Conservation (phyloP, 2,113 vertebrate genomes). For the Elaphurus davidianus region DNA sequence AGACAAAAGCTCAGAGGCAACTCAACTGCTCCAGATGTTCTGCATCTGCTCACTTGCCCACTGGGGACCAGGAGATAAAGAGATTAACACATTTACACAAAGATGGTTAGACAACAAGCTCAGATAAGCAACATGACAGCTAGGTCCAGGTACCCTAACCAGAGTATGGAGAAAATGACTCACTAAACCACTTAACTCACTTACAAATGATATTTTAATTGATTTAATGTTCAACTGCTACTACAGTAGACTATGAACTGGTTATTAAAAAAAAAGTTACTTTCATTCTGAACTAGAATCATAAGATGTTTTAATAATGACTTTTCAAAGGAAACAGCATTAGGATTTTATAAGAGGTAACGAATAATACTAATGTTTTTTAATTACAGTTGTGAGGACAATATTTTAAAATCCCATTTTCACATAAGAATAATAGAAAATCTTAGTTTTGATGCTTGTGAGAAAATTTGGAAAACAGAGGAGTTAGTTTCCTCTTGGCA, state of each 20-base stretch:
- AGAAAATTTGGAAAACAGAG: neutral
- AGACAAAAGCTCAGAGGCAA: constrained; percentile 44
- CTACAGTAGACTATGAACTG: neutral
- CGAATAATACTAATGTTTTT: neutral
- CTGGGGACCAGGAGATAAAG: constrained; percentile 57
- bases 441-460: neutral
- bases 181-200: neutral
- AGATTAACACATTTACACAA: constrained; percentile 59
- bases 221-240: neutral
- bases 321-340: neutral
- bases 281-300: constrained; percentile 37
- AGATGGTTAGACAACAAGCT: constrained; percentile 49
- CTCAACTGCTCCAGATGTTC: constrained; percentile 62
- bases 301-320: constrained; percentile 36
- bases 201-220: neutral
- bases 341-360: neutral
- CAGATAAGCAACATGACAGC: constrained; percentile 34
- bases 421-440: neutral
- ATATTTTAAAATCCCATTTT: neutral
- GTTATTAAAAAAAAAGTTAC: neutral
- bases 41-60: constrained; percentile 71
- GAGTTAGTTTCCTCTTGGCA: neutral
- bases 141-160: neutral
- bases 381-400: neutral
- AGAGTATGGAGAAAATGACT: neutral